Evolutionary conservation across 92 coral and sea anemone species (phyloP), one percentile per base, ranked within the genome.

Genomic region (Meandrina meandrites): DNA sequence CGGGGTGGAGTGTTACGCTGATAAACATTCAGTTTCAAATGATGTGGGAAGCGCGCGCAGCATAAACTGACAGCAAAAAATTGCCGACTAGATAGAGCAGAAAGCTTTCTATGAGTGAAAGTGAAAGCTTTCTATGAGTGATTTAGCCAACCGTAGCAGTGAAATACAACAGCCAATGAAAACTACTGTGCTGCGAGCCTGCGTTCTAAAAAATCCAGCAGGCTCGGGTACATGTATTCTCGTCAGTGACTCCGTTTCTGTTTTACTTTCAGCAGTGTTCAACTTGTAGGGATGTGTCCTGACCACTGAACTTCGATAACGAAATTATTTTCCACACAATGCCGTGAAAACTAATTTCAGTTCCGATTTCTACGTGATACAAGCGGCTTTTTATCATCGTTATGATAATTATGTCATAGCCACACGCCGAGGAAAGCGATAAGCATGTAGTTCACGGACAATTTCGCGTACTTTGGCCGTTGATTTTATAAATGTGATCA

Each of bases 371-470:
- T n/a, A 2, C 53, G 27, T 40, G 78, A 73, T 21, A 40, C 27
- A 8, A 34, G 14, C 28, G 28, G 51, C 1, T 18, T 73, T 11
- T 35, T 73, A 73, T 73, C 78, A 73, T 37, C 78, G 48, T 36
- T 37, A 40, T 77, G 37, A 27, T 50, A 48, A 48, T 77, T 77
- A 50, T 21, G 64, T 77, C 78, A 40, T 36, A 36, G 9, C 48
- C 78, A 35, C 78, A 73, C 78, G 71, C 71, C 71, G 71, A 28
- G 71, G 71, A 28, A n/a, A 66, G 9, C 18, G 71, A 66, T 66
- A 66, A 66, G 71, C 2, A 22, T 58, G 28, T 21, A 64, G 31
- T 16, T 64, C 70, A 64, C 31, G 31, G 8, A 32, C 35, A 62
- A n/a, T 62, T 62, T 62, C 8, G 9, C 14, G 69, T 8, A 13